These are phyloP conservation scores for Rutilus rutilus DNA, from an alignment of 2,113 vertebrate species.

Conservation along the genomic window DNA sequence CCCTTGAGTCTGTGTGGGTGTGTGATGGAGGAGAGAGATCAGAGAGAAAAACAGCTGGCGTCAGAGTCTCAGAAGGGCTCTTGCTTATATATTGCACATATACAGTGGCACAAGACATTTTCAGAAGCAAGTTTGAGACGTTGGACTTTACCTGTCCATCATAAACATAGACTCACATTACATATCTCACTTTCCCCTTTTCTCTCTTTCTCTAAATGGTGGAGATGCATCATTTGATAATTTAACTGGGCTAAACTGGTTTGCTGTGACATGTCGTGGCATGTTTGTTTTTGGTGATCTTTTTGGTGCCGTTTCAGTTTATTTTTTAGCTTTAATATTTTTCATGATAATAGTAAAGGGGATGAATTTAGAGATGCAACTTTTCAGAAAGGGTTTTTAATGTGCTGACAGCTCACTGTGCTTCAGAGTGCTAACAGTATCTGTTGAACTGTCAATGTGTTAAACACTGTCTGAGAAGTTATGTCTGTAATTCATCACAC, in stretches of 20 bases:
- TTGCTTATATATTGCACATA: not conserved
- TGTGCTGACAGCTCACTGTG: not conserved
- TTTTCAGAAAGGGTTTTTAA: not conserved
- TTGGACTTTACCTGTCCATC: not conserved
- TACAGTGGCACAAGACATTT: not conserved
- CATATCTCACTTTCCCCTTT: not conserved
- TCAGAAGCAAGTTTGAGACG: not conserved
- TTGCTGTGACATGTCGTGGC: not conserved
- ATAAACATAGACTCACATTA: not conserved
- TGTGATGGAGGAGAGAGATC: constrained; percentile 30
- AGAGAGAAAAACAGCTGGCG: constrained; percentile 6
- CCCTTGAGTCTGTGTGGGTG: constrained; percentile 41
- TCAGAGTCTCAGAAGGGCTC: constrained; percentile 8
- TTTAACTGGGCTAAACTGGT: not conserved
- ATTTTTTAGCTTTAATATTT: too few relatives aligned
- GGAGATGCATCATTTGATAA: not conserved
- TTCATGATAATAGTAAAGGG: not conserved
- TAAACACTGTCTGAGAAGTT: not conserved
- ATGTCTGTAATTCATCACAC: not conserved
- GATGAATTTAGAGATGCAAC: not conserved
- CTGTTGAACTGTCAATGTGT: not conserved
- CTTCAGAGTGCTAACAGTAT: not conserved
- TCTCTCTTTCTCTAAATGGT: not conserved
- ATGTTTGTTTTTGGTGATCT: not conserved
- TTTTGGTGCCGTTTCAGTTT: not conserved